Percentiles rank a stretch among this genome's conserved stretches.
These are phyloP conservation scores for Natator depressus DNA, from an alignment of 2,113 vertebrate species.

Conservation along the genomic window DNA sequence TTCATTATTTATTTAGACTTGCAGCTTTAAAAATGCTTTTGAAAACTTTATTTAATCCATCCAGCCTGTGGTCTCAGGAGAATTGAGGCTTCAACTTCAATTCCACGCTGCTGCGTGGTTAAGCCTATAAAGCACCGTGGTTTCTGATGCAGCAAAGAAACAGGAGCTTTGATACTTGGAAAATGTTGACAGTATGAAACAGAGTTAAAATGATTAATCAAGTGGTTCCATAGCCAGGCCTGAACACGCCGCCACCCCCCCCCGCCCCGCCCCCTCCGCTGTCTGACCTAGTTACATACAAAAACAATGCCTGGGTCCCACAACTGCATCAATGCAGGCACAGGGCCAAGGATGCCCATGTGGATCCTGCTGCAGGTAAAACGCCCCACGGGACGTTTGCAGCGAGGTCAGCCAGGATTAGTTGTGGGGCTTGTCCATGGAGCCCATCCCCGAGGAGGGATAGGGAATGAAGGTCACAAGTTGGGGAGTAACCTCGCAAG, in stretches of 20 bases:
- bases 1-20: neutral
- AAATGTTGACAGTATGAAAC: rapidly evolving
- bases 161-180: rapidly evolving
- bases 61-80: neutral
- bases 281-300: rapidly evolving
- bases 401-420: no score
- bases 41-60: neutral
- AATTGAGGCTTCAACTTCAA: rapidly evolving
- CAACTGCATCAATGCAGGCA: rapidly evolving
- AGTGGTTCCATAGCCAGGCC: neutral
- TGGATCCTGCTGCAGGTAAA: no score
- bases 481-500: no score
- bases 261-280: no score
- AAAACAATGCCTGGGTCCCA: rapidly evolving
- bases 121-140: rapidly evolving
- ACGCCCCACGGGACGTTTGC: no score
- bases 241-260: rapidly evolving
- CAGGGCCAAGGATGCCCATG: no score
- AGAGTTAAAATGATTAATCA: rapidly evolving
- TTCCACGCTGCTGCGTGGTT: neutral
- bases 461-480: no score
- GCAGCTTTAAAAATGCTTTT: neutral
- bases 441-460: no score
- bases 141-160: neutral
- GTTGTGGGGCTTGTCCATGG: no score